Percentiles rank a stretch among this genome's conserved stretches.
These are phyloP conservation scores for Terebella lapidaria DNA, from an alignment of 2,888 invertebrate genomes.

Conservation along the genomic window DNA sequence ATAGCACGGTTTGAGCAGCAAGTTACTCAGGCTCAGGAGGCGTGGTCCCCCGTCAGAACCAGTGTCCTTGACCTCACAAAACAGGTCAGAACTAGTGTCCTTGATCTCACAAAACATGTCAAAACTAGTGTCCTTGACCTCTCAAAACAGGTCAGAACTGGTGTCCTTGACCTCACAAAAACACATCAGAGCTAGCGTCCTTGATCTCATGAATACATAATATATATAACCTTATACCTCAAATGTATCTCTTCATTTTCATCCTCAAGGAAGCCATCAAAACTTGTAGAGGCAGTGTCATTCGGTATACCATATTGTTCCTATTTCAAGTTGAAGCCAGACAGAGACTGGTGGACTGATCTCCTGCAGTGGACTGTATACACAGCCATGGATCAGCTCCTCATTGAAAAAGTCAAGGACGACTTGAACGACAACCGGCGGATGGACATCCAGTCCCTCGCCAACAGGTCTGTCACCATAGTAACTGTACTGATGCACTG, in stretches of 20 bases:
- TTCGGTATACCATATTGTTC: too few species aligned
- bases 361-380: conserved; percentile 32
- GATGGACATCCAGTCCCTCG: conserved; percentile 11
- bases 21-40: conserved; percentile 30
- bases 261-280: too few species aligned
- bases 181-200: conserved; percentile 25
- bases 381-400: conserved; percentile 29
- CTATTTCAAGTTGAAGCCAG: conserved; percentile 31
- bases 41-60: conserved; percentile 24
- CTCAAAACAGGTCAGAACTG: conserved; percentile 30
- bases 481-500: too few species aligned
- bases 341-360: conserved; percentile 45
- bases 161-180: too few species aligned
- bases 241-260: too few species aligned
- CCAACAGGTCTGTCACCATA: too few species aligned
- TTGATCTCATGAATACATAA: conserved; percentile 25
- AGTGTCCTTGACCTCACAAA: conserved; percentile 26
- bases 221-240: too few species aligned
- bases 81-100: conserved; percentile 35
- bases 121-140: conserved; percentile 27
- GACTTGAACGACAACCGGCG: conserved; percentile 30
- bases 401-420: conserved; percentile 40
- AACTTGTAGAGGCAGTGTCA: too few species aligned
- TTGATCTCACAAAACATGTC: too few species aligned
- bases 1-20: conserved; percentile 49